These are phyloP conservation scores for Athalia cordata DNA, from an alignment of 2,888 invertebrate species.

Conservation along the genomic window DNA sequence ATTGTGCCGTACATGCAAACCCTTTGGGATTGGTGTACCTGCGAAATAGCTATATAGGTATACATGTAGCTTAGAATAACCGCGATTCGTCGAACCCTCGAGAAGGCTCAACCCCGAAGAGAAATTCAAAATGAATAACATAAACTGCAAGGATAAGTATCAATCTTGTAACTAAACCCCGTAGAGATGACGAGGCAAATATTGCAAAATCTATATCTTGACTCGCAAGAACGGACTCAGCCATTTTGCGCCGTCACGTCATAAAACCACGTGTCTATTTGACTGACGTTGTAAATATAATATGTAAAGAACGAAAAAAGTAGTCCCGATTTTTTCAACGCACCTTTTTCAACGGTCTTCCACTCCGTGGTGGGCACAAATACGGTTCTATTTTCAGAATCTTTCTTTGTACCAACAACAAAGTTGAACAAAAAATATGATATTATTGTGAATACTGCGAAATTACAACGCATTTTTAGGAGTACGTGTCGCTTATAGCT, in stretches of 20 bases:
- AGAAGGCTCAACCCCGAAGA: conserved; percentile 33
- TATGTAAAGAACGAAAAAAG: conserved; percentile 44
- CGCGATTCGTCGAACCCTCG: conserved; percentile 29
- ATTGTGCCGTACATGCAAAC: conserved; percentile 85
- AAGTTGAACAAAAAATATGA: conserved; percentile 47
- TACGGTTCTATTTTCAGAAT: conserved; percentile 64
- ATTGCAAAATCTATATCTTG: neutral
- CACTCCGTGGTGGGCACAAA: conserved; percentile 80
- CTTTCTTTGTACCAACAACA: conserved; percentile 41
- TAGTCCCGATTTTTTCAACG: conserved; percentile 50
- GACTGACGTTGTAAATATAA: conserved; percentile 58
- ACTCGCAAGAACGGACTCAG: neutral
- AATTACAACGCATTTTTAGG: conserved; percentile 53
- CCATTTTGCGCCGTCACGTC: neutral
- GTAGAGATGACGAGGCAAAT: neutral
- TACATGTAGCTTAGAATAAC: neutral
- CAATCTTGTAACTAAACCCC: conserved; percentile 1
- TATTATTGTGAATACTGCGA: conserved; percentile 50
- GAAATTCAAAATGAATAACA: conserved; percentile 15
- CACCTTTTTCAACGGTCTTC: conserved; percentile 80
- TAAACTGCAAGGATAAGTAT: neutral
- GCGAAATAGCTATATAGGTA: conserved; percentile 46
- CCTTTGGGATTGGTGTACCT: conserved; percentile 84
- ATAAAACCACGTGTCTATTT: conserved; percentile 51
- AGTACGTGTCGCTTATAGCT: conserved; percentile 24